Conservation (phyloP, 1,140 invertebrate species). For the Spodoptera litura region DNA sequence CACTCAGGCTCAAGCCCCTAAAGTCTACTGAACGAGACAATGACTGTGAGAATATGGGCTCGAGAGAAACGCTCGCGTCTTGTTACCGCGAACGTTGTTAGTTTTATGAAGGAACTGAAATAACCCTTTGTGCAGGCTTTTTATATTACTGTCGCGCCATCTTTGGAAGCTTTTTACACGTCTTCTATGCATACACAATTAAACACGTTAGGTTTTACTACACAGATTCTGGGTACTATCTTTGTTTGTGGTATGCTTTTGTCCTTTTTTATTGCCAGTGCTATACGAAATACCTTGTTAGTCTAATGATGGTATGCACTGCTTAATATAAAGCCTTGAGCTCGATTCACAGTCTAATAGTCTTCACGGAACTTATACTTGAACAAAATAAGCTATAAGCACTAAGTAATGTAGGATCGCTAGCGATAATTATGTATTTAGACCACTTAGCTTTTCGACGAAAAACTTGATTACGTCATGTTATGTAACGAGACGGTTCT, state of each 20-base stretch:
- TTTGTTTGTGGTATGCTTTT: not conserved
- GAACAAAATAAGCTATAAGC: too few relatives aligned
- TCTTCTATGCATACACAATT: constrained; percentile 33
- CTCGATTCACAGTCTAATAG: too few relatives aligned
- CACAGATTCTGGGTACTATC: too few relatives aligned
- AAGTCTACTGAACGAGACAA: constrained; percentile 80
- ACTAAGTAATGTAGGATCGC: too few relatives aligned
- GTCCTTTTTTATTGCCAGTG: not conserved
- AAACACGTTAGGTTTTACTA: constrained; percentile 15
- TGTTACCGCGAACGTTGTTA: constrained; percentile 82
- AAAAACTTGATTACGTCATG: not conserved
- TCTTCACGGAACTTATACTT: too few relatives aligned
- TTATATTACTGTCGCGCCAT: constrained; percentile 57
- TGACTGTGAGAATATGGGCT: constrained; percentile 76
- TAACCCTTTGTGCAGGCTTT: constrained; percentile 75
- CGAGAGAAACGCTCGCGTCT: constrained; percentile 77
- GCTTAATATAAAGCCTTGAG: too few relatives aligned
- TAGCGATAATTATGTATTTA: too few relatives aligned
- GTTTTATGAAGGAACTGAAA: constrained; percentile 79
- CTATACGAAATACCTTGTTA: too few relatives aligned
- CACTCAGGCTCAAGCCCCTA: constrained; percentile 74
- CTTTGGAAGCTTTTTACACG: constrained; percentile 3
- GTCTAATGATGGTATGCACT: too few relatives aligned
- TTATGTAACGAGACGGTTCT: too few relatives aligned
- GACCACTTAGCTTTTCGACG: not conserved